Base-by-base conservation (phyloP, 2,888 invertebrate genomes). In the Nomada ferruginata region DNA sequence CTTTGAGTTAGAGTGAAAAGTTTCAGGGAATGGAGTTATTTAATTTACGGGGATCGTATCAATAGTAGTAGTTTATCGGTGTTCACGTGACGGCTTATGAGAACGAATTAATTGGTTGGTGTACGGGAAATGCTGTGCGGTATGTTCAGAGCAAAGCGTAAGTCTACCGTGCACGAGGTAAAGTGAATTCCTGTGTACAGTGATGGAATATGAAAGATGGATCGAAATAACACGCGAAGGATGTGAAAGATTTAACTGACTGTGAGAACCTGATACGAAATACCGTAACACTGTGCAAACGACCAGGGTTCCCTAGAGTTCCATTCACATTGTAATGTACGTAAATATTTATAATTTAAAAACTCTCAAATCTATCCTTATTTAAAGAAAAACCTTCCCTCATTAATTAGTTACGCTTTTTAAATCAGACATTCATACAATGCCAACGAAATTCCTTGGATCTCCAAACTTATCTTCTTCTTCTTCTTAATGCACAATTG, bases 111-210 rank as follows among this genome's bases (percentile, higher is more conserved):
- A 80, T 78, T 76, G 76, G 55, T 42, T 42, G 65, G 13, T 23
- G 20, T 42, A 63, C 52, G 57, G 44, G 63, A 50, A 61, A 36
- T 42, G 36, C 9, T n/a, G 1, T 2, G 26, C 61, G 42, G 18
- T 71, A 70, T 71, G 70, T 29, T 66, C n/a, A 65, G n/a, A n/a
- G 44, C 76, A 47, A 69, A 75, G 59, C 26, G 52, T 42, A 47
- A 26, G 29, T 44, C 55, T 29, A 64, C 53, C 13, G 23, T 66
- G 66, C 53, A 53, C 15, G 36, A 15, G 36, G 60, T 23, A 65
- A 65, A 79, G 77, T 76, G 76, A 68, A 79, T 63, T 79, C 29
- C 44, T 47, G 64, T 76, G 79, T 79, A 76, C 64, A 29, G 64
- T 47, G 76, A 44, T 57, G 64, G 57, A 63, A 63, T 78, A 78